Base-by-base conservation (phyloP, 2,888 invertebrate genomes). In the Leucania comma region DNA sequence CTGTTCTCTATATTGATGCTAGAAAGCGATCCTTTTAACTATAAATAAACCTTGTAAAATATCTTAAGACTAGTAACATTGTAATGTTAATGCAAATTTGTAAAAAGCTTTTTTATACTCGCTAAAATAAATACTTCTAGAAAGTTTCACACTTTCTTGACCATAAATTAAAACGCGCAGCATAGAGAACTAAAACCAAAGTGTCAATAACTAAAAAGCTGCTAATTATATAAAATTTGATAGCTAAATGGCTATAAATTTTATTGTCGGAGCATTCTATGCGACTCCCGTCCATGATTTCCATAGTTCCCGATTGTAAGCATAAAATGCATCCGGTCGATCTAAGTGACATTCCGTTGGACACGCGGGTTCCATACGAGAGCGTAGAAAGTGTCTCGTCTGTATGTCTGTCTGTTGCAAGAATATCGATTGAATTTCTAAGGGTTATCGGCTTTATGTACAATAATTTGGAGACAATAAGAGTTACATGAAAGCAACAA, bases 251-350 rank as follows among this genome's bases (percentile, higher is more conserved):
- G 57, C 54, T 69, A 82, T 83, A 80, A 80, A 83, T 74, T 83
- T 84, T 78, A 82, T 69, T 82, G 73, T 82, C 46, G 38, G 61
- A 66, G 24, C 68, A 64, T 59, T 80, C 72, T 69, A 82, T 64
- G 60, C 60, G 60, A 42, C 73, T 78, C 79, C 73, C 61, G 82
- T 78, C 73, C 71, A 67, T 60, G 64, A 73, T 82, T 74, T 80
- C 78, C 81, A 83, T 84, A 80, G 80, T 78, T 82, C 76, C 72
- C 82, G 68, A 72, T 76, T 68, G 70, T 69, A 46, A 77, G 73
- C 65, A 82, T 83, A 84, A 82, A 83, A 73, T 72, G 75, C 75
- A 83, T 83, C 83, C 83, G 83, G 82, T 63, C 78, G 64, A 82
- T 75, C 81, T 70, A 71, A 80, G 78, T 70, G 69, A 56, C 82